Evolutionary conservation across 2,797 vertebrate species (phyloP).

Genomic region (Macrochelys suwanniensis): DNA sequence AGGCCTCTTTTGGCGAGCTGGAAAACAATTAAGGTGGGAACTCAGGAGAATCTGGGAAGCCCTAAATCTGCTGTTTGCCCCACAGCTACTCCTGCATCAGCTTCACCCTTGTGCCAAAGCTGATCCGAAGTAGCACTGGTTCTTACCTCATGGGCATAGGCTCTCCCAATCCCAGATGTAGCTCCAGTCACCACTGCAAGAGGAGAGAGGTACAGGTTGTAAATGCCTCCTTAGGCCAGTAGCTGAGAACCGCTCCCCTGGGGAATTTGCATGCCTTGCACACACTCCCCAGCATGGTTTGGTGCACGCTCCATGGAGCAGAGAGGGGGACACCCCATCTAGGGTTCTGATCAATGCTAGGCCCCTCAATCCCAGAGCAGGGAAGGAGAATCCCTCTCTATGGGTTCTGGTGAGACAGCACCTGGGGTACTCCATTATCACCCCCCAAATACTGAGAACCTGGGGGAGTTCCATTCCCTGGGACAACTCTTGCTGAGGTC

Average conservation of each 20-base stretch:
- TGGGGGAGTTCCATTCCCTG: background rate
- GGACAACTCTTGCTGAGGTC: background rate
- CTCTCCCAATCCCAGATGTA: slow-evolving; percentile 86
- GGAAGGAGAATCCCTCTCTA: background rate
- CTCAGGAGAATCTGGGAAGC: background rate
- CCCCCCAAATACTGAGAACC: background rate
- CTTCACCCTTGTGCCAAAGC: background rate
- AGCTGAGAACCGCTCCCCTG: background rate
- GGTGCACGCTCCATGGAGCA: background rate
- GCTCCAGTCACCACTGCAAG: slow-evolving; percentile 86
- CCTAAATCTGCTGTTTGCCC: background rate
- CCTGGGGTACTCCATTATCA: background rate
- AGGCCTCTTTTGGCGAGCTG: slow-evolving; percentile 88
- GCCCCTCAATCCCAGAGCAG: background rate
- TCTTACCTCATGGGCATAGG: slow-evolving; percentile 84
- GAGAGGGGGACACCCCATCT: background rate
- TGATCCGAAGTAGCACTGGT: background rate
- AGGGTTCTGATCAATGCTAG: background rate
- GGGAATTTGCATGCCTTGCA: too few species aligned
- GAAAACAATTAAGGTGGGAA: background rate
- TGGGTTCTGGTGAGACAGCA: background rate
- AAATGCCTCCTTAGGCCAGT: too few species aligned
- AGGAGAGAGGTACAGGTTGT: background rate
- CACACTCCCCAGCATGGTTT: background rate
- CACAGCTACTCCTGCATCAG: background rate